Evolutionary conservation across 1,140 invertebrate species (phyloP).

Genomic region (Ceratitis capitata): DNA sequence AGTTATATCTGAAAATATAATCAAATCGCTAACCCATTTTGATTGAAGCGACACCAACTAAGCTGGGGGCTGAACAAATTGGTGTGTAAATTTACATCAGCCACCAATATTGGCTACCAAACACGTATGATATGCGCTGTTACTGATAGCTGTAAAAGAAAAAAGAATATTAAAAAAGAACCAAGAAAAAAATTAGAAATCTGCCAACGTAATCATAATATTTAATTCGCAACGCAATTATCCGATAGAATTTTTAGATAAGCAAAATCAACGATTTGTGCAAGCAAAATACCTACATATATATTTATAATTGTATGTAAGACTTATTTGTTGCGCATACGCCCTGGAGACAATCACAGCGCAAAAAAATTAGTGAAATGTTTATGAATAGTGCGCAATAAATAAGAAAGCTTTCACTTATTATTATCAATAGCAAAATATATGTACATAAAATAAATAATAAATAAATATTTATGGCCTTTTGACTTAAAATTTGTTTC

Average conservation of each 20-base stretch:
- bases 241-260: background rate
- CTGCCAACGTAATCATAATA: background rate
- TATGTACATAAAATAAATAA: no score
- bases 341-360: background rate
- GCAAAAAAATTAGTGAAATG: background rate
- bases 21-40: background rate
- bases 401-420: background rate
- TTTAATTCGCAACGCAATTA: background rate
- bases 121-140: background rate
- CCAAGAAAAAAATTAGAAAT: background rate
- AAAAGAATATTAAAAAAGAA: background rate
- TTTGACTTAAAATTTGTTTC: no score
- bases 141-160: background rate
- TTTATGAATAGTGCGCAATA: background rate
- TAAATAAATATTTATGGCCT: no score
- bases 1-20: background rate
- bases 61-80: conserved; percentile 19
- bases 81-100: conserved; percentile 15
- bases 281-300: no score
- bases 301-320: background rate
- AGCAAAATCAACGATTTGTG: background rate
- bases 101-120: background rate
- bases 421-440: background rate
- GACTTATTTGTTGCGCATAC: background rate
- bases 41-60: background rate